A percentile compares a stretch with the other conserved stretches of the same genome.
Evolutionary conservation across 2,888 invertebrate species (phyloP).

Genomic region (Limulus polyphemus): DNA sequence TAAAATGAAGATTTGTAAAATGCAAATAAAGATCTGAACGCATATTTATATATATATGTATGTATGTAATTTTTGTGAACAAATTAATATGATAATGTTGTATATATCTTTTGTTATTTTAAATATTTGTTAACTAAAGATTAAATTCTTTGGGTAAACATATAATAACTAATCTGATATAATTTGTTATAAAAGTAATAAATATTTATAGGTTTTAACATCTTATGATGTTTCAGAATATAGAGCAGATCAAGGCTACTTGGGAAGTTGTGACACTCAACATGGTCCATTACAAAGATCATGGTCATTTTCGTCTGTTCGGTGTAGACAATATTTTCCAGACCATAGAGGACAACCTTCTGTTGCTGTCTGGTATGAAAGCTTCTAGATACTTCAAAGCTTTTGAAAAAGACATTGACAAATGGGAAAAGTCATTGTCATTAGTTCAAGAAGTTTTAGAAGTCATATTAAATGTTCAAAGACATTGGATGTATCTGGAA

Average conservation of each 20-base stretch:
- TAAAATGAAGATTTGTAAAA: too few relatives aligned
- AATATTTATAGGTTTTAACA: background rate
- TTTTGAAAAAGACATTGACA: constrained; percentile 66
- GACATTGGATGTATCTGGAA: constrained; percentile 73
- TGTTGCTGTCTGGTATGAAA: constrained; percentile 72
- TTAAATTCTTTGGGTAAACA: too few relatives aligned
- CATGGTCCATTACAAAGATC: constrained; percentile 54
- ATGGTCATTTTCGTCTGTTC: constrained; percentile 48
- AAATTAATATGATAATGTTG: too few relatives aligned
- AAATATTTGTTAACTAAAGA: too few relatives aligned
- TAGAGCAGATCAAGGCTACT: constrained; percentile 53
- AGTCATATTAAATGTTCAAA: constrained; percentile 62
- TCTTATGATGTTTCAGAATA: constrained; percentile 26
- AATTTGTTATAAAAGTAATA: background rate
- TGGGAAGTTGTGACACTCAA: constrained; percentile 62
- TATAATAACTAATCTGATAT: too few relatives aligned
- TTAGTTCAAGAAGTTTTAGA: constrained; percentile 70
- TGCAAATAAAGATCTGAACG: too few relatives aligned
- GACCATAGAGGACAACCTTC: constrained; percentile 69
- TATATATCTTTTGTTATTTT: too few relatives aligned
- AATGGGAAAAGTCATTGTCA: constrained; percentile 72
- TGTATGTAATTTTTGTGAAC: too few relatives aligned
- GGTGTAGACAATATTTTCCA: constrained; percentile 64
- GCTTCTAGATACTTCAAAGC: constrained; percentile 67
- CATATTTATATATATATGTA: too few relatives aligned